Evolutionary conservation across 2,113 vertebrate genomes (phyloP).

Genomic region (Cebus imitator): DNA sequence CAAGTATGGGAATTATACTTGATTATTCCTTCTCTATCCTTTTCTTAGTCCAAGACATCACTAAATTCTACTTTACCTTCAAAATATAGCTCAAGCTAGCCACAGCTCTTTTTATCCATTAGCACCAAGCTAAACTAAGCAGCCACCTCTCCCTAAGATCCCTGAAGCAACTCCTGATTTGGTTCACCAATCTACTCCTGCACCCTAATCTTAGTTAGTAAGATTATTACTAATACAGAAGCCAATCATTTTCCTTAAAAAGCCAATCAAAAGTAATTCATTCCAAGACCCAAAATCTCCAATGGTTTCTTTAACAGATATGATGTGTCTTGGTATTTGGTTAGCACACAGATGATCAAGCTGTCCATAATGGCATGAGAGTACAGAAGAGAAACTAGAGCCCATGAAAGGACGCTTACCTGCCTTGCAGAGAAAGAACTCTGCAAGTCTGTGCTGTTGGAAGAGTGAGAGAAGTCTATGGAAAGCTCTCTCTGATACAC

Average conservation of each 20-base stretch:
- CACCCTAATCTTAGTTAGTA: not conserved
- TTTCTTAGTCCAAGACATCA: not conserved
- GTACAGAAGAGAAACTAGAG: not conserved
- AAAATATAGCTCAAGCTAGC: not conserved
- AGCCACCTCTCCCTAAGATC: not conserved
- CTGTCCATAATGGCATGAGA: not conserved
- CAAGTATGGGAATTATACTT: not conserved
- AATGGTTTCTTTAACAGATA: not conserved
- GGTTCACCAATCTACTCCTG: not conserved
- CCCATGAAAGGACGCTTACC: not conserved
- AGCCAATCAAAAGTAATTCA: conserved; percentile 6
- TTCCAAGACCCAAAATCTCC: not conserved
- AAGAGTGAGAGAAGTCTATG: not conserved
- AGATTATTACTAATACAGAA: not conserved
- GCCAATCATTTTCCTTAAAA: not conserved
- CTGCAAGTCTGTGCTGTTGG: not conserved
- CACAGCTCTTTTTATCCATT: not conserved
- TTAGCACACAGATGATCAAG: not conserved
- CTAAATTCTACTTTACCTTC: conserved; percentile 23
- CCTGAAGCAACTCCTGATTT: not conserved
- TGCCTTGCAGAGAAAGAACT: not conserved
- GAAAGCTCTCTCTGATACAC: not conserved
- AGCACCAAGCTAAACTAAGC: not conserved
- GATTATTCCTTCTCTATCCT: not conserved
- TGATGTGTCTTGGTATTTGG: not conserved